Percentiles rank a stretch among this genome's conserved stretches.
These are phyloP conservation scores for Mantis religiosa DNA, from an alignment of 2,888 invertebrate species.

Conservation along the genomic window DNA sequence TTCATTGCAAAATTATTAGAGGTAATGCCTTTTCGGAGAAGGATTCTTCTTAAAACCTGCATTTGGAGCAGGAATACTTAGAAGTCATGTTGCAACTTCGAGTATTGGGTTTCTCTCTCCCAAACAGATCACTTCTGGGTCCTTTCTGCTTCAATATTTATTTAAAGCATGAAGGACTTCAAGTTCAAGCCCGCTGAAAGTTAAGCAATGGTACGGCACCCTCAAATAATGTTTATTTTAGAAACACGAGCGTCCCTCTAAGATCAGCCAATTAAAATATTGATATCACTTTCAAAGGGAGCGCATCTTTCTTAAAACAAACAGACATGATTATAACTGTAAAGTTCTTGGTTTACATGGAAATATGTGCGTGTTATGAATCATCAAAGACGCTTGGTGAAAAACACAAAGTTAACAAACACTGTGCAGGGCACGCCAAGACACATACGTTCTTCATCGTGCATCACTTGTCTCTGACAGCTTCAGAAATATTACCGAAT, in stretches of 20 bases:
- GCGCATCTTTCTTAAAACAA: neutral
- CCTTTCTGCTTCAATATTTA: neutral
- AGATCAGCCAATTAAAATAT: conserved; percentile 20
- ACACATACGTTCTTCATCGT: neutral
- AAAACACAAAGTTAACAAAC: neutral
- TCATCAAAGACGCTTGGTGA: neutral
- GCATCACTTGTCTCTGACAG: neutral
- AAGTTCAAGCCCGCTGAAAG: neutral
- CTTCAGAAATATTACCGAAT: neutral
- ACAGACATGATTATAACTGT: neutral
- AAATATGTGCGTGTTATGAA: neutral
- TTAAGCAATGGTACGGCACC: neutral
- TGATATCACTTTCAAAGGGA: conserved; percentile 11
- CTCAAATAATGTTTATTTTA: neutral
- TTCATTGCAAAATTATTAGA: no score
- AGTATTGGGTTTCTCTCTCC: neutral
- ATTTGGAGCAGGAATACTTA: neutral
- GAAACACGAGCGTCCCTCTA: neutral
- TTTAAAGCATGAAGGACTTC: neutral
- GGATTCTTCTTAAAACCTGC: neutral
- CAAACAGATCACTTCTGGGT: neutral
- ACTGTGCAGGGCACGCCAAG: neutral
- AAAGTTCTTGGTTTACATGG: neutral
- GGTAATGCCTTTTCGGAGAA: no score
- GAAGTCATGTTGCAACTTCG: no score